Conservation (phyloP, 2,888 invertebrate species). For the Mythimna lalbum region DNA sequence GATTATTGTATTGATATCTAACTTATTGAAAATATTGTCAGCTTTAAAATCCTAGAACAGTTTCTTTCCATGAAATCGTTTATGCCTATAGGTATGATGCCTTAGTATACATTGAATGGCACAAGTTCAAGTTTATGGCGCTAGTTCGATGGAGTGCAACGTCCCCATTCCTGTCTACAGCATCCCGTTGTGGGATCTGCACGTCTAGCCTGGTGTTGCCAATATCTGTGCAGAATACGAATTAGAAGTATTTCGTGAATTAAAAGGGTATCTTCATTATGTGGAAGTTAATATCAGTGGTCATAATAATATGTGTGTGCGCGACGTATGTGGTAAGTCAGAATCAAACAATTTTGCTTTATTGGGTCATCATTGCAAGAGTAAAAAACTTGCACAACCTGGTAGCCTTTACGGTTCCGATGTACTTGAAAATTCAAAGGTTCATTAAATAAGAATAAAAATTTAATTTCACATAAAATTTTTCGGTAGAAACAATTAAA, state of each 20-base stretch:
- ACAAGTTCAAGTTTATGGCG: constrained; percentile 64
- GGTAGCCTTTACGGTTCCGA: background rate
- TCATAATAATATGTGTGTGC: constrained; percentile 55
- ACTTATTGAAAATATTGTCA: background rate
- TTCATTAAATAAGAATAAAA: background rate
- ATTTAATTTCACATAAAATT: background rate
- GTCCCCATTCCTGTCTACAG: constrained; percentile 78
- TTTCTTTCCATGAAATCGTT: constrained; percentile 13
- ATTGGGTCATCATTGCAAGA: background rate
- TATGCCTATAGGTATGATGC: constrained; percentile 22
- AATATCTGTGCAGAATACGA: constrained; percentile 31
- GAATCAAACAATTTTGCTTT: background rate
- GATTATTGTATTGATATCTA: background rate
- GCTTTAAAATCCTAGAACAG: background rate
- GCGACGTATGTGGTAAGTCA: constrained; percentile 58
- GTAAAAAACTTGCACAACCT: background rate
- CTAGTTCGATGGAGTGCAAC: constrained; percentile 75
- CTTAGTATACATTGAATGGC: constrained; percentile 62
- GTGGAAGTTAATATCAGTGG: constrained; percentile 57
- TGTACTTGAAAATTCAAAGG: background rate
- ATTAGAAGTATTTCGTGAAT: constrained; percentile 7
- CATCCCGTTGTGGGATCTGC: constrained; percentile 71
- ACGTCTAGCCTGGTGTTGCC: constrained; percentile 53
- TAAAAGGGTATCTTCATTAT: constrained; percentile 19
- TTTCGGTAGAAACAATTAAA: background rate